Percentiles rank a stretch among this genome's conserved stretches.
phyloP scores from a whole-genome alignment of 2,888 invertebrate genomes.

The Drosophila nigricruria region DNA sequence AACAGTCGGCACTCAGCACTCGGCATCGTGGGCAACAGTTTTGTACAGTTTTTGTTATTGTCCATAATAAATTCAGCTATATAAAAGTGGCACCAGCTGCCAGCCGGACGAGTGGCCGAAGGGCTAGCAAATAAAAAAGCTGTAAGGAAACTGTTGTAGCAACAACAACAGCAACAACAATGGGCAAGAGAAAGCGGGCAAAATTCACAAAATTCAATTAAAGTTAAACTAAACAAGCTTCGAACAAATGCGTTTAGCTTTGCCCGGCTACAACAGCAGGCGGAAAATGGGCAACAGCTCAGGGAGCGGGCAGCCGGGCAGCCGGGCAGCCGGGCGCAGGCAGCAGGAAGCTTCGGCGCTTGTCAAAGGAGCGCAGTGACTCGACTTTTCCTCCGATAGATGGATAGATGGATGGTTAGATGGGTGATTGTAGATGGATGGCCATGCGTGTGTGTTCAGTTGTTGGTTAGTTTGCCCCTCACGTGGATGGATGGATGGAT shows the following conservation, averaged over 20 bases:
- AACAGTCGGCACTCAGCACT: background rate
- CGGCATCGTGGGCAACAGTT: constrained; percentile 46
- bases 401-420: constrained; percentile 58
- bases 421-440: constrained; percentile 63
- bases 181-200: constrained; percentile 40
- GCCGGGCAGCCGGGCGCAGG: constrained; percentile 14
- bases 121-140: constrained; percentile 64
- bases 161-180: constrained; percentile 47
- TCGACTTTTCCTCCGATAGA: constrained; percentile 62
- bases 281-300: constrained; percentile 13
- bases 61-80: constrained; percentile 79
- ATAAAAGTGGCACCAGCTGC: constrained; percentile 80
- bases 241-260: constrained; percentile 80
- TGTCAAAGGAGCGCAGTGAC: constrained; percentile 67
- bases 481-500: constrained; percentile 68
- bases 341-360: constrained; percentile 63
- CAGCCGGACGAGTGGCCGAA: constrained; percentile 54
- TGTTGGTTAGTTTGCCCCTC: constrained; percentile 62
- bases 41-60: constrained; percentile 68
- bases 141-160: constrained; percentile 56
- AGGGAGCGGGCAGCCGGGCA: background rate
- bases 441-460: constrained; percentile 71
- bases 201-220: constrained; percentile 81
- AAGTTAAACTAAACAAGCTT: constrained; percentile 82
- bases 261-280: constrained; percentile 47